Base-by-base conservation (phyloP, 2,113 vertebrate species). In the Ailurus styani region DNA sequence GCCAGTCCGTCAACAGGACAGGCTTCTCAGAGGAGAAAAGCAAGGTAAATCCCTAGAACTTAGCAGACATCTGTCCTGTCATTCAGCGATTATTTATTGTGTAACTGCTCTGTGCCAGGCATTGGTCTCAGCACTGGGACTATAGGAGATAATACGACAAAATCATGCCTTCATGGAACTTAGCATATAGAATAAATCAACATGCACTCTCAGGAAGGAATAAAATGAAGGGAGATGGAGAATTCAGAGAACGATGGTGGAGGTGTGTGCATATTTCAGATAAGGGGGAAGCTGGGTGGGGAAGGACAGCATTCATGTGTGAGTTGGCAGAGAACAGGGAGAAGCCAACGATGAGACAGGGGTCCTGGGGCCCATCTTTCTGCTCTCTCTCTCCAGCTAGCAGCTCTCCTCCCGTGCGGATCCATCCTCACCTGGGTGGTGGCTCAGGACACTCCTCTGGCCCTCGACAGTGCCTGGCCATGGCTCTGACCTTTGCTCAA, bases 401-500 rank as follows among this genome's bases (percentile, higher is more conserved):
- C 17, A 31, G 14, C 66, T 29, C 1, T 34, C 27, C n/a, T 70
- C 57, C 57, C 0, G 1, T 18, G 14, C 20, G 23, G 60, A 75
- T 52, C 88, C 42, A 52, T 34, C 60, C 96, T 95, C 75, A 95
- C 94, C 93, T 11, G 54, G 40, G 37, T 62, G 54, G 40, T 50
- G 64, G 52, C 29, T 90, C 73, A 79, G 87, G 25, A 89, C 60
- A 50, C 2, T 50, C 47, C 90, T 64, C 93, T 72, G 96, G 29
- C 42, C 47, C 40, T 55, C 66, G 50, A 81, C 25, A 23, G 47
- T 50, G 45, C 73, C 75, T 20, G 93, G 70, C 97, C 94, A 97
- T 31, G 93, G 64, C 47, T 94, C 82, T 50, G 85, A 55, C 45
- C 31, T 85, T 96, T 0, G 90, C 47, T 93, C 93, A 52, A 98